Evolutionary conservation across 2,113 vertebrate genomes (phyloP).

Genomic region (Danio rerio): GRCz12tu NC_133196.1:19386501-19387000

Average conservation of each 20-base stretch:
- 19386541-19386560: background rate
- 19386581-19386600: conserved; percentile 10
- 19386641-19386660: background rate
- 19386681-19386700: background rate
- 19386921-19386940: conserved; percentile 24
- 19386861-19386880: background rate
- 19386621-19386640: background rate
- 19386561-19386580: background rate
- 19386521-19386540: conserved; percentile 3
- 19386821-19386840: conserved; percentile 4
- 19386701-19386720: conserved; percentile 13
- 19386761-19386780: conserved; percentile 13
- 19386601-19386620: background rate
- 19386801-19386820: background rate
- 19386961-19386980: background rate
- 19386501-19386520: background rate
- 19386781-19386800: background rate
- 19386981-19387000: conserved; percentile 15
- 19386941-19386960: conserved; percentile 9
- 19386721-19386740: background rate
- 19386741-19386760: background rate
- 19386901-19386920: conserved; percentile 17
- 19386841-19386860: conserved; percentile 4
- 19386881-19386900: background rate
- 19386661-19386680: background rate